Base-by-base conservation (phyloP, 1,140 invertebrate genomes). In the Himalopsyche phryganea region DNA sequence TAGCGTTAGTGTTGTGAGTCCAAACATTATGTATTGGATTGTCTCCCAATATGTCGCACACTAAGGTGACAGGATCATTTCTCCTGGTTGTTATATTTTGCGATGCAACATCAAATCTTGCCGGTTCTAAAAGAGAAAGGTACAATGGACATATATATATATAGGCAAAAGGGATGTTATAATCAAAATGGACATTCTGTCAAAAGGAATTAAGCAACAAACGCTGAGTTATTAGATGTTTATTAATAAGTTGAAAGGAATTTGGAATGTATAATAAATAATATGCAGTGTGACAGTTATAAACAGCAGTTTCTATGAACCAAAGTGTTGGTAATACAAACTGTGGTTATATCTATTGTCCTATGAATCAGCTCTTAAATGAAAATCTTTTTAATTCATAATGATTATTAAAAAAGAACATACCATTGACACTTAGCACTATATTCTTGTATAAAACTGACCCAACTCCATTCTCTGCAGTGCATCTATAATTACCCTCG, bases 401-500 rank as follows among this genome's bases (percentile, higher is more conserved):
- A 35, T 35, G 33, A 35, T 7, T 35, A 7, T 35, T 35, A n/a
- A 35, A 35, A 7, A 35, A 35, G n/a, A 7, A 46, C 54, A 80
- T 84, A 86, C 87, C 87, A 69, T 94, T 88, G 11, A 92, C 86
- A 66, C 85, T 85, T 44, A 91, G 81, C 58, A 82, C 84, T 52
- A 92, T 83, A 28, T 87, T 83, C 80, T 91, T 91, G 54, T 84
- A 85, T 2, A 90, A 69, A 1, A 85, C 85, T 1, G 85, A 82
- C 10, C 91, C 88, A 46, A 95, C 90, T n/a, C 86, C 88, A 69
- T 95, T 95, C 60, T 86, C 88, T 0, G 91, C 89, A 52, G 90
- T 83, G 68, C 92, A 95, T 47, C 91, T 82, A 71, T 94, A 95
- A 69, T 87, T 85, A n/a, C 92, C 92, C 66, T 89, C 88, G 69